Percentiles rank a stretch among this genome's conserved stretches.
Evolutionary conservation across 2,888 invertebrate species (phyloP).

Genomic region (Cephus rjabovi): DNA sequence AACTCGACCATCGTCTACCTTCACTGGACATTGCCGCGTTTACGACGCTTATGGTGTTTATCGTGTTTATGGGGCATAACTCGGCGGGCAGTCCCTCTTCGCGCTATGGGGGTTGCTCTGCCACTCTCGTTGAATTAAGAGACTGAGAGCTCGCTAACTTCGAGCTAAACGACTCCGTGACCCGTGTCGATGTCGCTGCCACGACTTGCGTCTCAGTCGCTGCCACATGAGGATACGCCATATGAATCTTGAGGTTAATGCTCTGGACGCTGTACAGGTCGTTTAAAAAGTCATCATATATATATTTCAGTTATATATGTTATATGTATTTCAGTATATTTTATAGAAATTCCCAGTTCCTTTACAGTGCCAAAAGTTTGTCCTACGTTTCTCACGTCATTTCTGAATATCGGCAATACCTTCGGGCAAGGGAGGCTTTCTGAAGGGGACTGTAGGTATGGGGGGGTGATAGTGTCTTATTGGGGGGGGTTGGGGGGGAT

Average conservation of each 20-base stretch:
- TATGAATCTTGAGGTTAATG: too few relatives aligned
- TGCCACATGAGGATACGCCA: too few relatives aligned
- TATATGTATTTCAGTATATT: too few relatives aligned
- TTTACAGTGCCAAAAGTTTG: constrained; percentile 13
- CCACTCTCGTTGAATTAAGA: constrained; percentile 50
- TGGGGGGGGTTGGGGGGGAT: background rate
- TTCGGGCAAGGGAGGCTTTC: background rate
- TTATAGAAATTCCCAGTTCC: too few relatives aligned
- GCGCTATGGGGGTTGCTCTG: constrained; percentile 39
- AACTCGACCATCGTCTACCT: constrained; percentile 25
- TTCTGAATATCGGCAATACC: constrained; percentile 30
- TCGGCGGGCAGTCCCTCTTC: constrained; percentile 43
- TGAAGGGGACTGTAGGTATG: too few relatives aligned
- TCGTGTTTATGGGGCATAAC: constrained; percentile 55
- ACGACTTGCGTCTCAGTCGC: too few relatives aligned
- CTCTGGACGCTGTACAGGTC: too few relatives aligned
- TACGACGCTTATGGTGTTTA: constrained; percentile 50
- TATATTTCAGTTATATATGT: too few relatives aligned
- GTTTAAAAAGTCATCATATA: too few relatives aligned
- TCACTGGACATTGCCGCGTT: constrained; percentile 11
- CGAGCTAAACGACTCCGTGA: constrained; percentile 37
- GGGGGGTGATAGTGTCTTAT: too few relatives aligned
- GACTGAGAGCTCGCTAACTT: constrained; percentile 40
- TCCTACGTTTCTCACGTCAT: constrained; percentile 20
- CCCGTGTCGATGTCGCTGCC: constrained; percentile 14